Evolutionary conservation across 2,113 vertebrate species (phyloP).

Genomic region (Brienomyrus longianalis): DNA sequence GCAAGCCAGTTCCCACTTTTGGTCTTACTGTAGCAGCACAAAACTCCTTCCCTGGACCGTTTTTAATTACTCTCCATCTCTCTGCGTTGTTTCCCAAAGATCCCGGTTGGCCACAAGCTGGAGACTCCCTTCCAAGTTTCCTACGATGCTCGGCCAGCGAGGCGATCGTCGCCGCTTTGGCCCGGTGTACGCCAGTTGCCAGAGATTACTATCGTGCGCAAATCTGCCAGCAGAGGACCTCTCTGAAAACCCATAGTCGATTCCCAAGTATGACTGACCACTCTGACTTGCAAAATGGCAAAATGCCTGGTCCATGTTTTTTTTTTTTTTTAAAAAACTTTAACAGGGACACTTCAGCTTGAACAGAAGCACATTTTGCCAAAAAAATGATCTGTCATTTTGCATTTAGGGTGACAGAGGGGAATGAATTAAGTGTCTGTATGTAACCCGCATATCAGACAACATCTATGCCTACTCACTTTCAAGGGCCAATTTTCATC

Average conservation of each 20-base stretch:
- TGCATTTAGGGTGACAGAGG: neutral
- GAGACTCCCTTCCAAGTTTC: neutral
- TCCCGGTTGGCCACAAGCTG: neutral
- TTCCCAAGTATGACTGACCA: neutral
- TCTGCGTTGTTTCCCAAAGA: neutral
- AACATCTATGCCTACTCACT: neutral
- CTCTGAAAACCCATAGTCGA: neutral
- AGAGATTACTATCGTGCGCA: neutral
- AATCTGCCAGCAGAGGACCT: neutral
- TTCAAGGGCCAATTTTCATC: neutral
- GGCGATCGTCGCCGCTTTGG: no score
- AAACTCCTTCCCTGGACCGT: neutral
- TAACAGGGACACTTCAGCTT: neutral
- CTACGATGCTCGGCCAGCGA: neutral
- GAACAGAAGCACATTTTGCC: neutral
- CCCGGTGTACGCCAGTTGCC: neutral
- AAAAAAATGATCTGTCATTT: neutral
- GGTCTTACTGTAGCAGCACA: neutral
- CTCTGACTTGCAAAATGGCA: neutral
- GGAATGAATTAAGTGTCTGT: neutral
- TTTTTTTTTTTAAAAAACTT: neutral
- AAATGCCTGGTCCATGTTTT: neutral
- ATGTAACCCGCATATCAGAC: neutral
- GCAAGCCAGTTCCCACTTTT: neutral
- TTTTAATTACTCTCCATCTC: neutral